Percentiles rank a stretch among this genome's conserved stretches.
Conservation (phyloP, 1,140 invertebrate species). For the Cataglyphis hispanica region DNA sequence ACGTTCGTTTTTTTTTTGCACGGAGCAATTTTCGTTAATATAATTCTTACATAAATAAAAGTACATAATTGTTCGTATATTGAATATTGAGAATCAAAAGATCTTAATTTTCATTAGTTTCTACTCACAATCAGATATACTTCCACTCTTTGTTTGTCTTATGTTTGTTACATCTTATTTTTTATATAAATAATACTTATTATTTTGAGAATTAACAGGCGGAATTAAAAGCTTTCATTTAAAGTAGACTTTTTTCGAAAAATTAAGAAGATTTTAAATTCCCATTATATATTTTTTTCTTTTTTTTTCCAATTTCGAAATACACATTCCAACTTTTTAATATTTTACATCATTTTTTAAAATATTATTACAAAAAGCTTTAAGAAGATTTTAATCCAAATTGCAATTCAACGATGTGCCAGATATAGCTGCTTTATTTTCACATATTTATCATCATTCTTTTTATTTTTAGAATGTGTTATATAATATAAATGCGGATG, state of each 20-base stretch:
- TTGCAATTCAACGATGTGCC: neutral
- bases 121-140: neutral
- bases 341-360: neutral
- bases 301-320: neutral
- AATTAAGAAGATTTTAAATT: neutral
- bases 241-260: neutral
- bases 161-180: neutral
- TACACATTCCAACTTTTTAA: neutral
- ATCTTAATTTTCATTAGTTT: neutral
- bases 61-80: neutral
- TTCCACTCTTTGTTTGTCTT: neutral
- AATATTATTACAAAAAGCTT: neutral
- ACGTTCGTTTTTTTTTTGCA: neutral
- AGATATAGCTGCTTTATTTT: conserved; percentile 9
- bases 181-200: conserved; percentile 18
- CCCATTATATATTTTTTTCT: neutral
- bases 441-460: neutral
- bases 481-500: neutral
- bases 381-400: neutral
- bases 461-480: conserved; percentile 6
- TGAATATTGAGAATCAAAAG: neutral
- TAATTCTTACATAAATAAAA: neutral
- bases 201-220: neutral
- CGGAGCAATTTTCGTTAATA: neutral
- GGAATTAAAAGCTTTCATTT: neutral